These are phyloP conservation scores for Plagodis dolabraria DNA, from an alignment of 2,888 invertebrate genomes.

Conservation along the genomic window DNA sequence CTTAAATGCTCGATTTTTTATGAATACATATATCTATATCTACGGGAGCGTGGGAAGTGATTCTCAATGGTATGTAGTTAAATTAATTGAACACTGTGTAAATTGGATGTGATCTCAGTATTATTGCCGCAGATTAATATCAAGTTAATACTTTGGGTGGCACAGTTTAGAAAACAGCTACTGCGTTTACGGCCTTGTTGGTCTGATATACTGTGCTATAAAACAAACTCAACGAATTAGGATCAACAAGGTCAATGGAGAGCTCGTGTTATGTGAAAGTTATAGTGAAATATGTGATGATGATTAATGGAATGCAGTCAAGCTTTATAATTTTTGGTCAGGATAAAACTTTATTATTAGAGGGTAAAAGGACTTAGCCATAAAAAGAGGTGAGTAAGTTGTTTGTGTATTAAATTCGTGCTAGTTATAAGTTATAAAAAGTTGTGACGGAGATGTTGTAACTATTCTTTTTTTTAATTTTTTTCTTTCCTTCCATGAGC, in stretches of 20 bases:
- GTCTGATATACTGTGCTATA: constrained; percentile 53
- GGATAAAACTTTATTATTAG: not conserved
- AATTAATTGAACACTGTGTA: constrained; percentile 69
- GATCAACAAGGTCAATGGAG: constrained; percentile 50
- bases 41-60: constrained; percentile 67
- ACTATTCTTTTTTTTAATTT: too few species aligned
- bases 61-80: constrained; percentile 59
- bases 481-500: too few species aligned
- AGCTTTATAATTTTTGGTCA: constrained; percentile 11
- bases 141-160: constrained; percentile 4
- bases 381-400: too few species aligned
- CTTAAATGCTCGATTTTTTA: not conserved
- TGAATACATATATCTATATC: not conserved
- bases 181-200: constrained; percentile 36
- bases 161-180: constrained; percentile 16
- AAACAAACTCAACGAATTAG: constrained; percentile 50
- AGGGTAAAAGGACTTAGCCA: too few species aligned
- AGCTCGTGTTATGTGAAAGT: constrained; percentile 30
- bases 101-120: constrained; percentile 50
- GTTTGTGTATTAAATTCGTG: too few species aligned
- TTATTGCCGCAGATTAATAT: constrained; percentile 14
- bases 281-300: constrained; percentile 34
- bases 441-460: too few species aligned
- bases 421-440: too few species aligned
- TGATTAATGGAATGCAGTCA: constrained; percentile 20